Evolutionary conservation across 2,797 vertebrate species (phyloP).

Genomic region (Peromyscus melanophrys): DNA sequence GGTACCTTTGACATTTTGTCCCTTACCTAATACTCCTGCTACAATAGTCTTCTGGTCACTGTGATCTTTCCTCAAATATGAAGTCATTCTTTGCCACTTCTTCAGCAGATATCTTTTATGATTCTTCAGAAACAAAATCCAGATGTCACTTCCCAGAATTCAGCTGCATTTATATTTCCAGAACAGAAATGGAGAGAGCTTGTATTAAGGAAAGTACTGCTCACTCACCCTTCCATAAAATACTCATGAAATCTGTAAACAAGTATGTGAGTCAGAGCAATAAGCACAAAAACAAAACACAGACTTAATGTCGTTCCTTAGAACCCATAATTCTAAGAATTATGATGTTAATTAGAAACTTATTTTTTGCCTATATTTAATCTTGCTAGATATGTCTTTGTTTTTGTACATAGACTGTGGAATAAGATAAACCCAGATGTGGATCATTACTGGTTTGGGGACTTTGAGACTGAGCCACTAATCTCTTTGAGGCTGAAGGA

Average conservation of each 20-base stretch:
- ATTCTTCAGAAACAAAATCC: conserved; percentile 45
- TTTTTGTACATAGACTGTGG: not conserved
- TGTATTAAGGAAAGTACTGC: not conserved
- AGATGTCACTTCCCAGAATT: conserved; percentile 33
- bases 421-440: conserved; percentile 13
- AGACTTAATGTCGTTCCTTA: not conserved
- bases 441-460: conserved; percentile 16
- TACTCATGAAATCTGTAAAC: conserved; percentile 46
- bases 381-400: conserved; percentile 39
- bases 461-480: conserved; percentile 37
- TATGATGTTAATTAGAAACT: conserved; percentile 65
- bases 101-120: not conserved
- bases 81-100: conserved; percentile 29
- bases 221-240: conserved; percentile 43
- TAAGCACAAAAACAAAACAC: conserved; percentile 38
- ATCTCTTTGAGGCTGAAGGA: not conserved
- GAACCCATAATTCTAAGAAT: not conserved
- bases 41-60: conserved; percentile 6
- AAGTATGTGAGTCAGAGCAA: conserved; percentile 66
- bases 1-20: not conserved
- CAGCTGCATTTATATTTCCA: conserved; percentile 19
- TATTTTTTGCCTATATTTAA: conserved; percentile 36
- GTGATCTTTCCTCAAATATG: not conserved
- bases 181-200: conserved; percentile 34
- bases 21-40: not conserved